Evolutionary conservation across 2,888 invertebrate species (phyloP), one percentile per base, ranked within the genome.

Genomic region (Drosophila austrosaltans): DNA sequence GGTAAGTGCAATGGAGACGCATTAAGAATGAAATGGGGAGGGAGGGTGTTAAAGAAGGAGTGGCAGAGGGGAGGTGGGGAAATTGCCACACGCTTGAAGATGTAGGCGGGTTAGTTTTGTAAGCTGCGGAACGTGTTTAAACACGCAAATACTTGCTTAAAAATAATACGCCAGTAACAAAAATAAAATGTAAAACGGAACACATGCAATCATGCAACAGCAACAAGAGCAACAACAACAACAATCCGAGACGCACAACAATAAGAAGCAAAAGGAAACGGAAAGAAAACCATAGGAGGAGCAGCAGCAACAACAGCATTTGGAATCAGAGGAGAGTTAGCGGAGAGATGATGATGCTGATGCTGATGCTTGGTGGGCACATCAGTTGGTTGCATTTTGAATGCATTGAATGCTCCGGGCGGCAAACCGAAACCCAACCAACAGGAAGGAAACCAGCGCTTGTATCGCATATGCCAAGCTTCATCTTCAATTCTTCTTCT

Each of bases 51-150:
- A 5, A 32, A 32, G 8, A 8, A 20, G 32, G 4, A 20, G 36
- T 28, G 20, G 10, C 16, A 39, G 44, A 30, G 42, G 54, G 40
- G 16, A 30, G 42, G 42, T 10, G 25, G 66, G 56, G 12, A 16
- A 12, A 28, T 36, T 36, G 8, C 57, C 60, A 44, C 25, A 10
- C 42, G 63, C 63, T 59, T 69, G 69, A 54, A 44, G 69, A 57
- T 39, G 57, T 39, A 54, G 53, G 48, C 48, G 48, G 48, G 48
- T 48, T 48, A 48, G 58, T 53, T 53, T 63, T 59, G 62, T 89
- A 87, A 89, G 87, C 85, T 82, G 75, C 66, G 76, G 81, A 89
- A 90, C 90, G 89, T 89, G 90, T 83, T 85, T 77, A 81, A 81
- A 87, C 83, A 81, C 85, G 88, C 78, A 90, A 89, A 85, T 80